These are phyloP conservation scores for Mechanitis messenoides DNA, from an alignment of 2,888 invertebrate species.

Conservation along the genomic window DNA sequence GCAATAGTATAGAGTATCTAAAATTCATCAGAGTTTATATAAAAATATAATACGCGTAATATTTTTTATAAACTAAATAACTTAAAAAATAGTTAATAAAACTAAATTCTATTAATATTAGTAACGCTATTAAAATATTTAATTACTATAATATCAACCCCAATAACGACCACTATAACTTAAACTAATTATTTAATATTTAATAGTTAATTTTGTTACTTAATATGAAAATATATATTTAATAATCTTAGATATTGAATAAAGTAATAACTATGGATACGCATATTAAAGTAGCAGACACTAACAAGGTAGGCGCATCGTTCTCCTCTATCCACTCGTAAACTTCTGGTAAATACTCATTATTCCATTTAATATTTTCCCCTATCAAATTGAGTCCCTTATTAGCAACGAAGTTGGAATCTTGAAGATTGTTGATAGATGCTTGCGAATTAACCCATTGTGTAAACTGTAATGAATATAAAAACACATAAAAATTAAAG, in stretches of 20 bases:
- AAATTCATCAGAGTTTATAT: conserved; percentile 6
- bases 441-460: conserved; percentile 45
- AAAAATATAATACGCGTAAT: conserved; percentile 2
- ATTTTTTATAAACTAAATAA: conserved; percentile 9
- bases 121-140: too few species aligned
- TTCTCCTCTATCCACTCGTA: conserved; percentile 68
- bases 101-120: too few species aligned
- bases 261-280: conserved; percentile 46
- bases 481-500: neutral
- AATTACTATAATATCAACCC: too few species aligned
- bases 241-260: conserved; percentile 37
- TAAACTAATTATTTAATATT: too few species aligned
- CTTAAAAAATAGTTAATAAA: conserved; percentile 18
- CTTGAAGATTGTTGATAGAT: conserved; percentile 41
- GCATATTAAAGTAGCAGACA: conserved; percentile 47
- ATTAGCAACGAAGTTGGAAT: conserved; percentile 39
- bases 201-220: neutral
- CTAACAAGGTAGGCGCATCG: conserved; percentile 47
- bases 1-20: conserved; percentile 44
- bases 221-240: neutral
- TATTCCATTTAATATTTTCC: conserved; percentile 46
- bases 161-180: too few species aligned
- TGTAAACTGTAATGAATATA: conserved; percentile 44
- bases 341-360: conserved; percentile 35
- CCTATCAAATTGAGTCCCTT: conserved; percentile 33